Conservation (phyloP, 2,113 vertebrate genomes). For the Spilogale gracilis region DNA sequence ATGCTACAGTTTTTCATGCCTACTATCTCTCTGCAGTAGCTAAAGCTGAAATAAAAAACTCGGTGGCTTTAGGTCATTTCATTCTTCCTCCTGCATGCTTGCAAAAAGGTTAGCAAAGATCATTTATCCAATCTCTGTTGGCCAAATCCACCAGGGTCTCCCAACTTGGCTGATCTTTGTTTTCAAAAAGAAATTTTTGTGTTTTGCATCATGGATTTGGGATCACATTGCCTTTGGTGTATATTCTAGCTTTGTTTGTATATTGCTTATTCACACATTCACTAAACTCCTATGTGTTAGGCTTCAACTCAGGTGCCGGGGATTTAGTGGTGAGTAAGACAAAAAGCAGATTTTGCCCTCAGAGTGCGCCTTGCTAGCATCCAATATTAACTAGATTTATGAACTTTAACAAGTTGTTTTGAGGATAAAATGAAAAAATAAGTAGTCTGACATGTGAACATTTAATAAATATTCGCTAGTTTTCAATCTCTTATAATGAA, state of each 20-base stretch:
- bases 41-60: slow-evolving; percentile 26
- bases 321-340: background rate
- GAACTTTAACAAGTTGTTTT: slow-evolving; percentile 31
- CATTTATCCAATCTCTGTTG: background rate
- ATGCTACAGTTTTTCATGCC: slow-evolving; percentile 88
- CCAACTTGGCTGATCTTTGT: slow-evolving; percentile 7
- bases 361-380: background rate
- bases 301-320: background rate
- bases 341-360: background rate
- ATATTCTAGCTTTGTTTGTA: background rate
- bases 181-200: slow-evolving; percentile 37
- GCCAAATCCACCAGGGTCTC: background rate
- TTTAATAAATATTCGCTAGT: slow-evolving; percentile 43
- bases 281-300: background rate
- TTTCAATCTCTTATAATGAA: slow-evolving; percentile 35
- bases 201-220: background rate
- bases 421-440: slow-evolving; percentile 58
- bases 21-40: slow-evolving; percentile 83
- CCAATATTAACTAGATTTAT: background rate
- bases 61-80: slow-evolving; percentile 85
- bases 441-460: background rate
- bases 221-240: background rate
- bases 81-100: slow-evolving; percentile 88
- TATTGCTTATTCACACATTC: background rate
- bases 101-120: slow-evolving; percentile 87